Evolutionary conservation across 2,797 vertebrate species (phyloP), one percentile per base, ranked within the genome.

Genomic region (Oreochromis grahami): DNA sequence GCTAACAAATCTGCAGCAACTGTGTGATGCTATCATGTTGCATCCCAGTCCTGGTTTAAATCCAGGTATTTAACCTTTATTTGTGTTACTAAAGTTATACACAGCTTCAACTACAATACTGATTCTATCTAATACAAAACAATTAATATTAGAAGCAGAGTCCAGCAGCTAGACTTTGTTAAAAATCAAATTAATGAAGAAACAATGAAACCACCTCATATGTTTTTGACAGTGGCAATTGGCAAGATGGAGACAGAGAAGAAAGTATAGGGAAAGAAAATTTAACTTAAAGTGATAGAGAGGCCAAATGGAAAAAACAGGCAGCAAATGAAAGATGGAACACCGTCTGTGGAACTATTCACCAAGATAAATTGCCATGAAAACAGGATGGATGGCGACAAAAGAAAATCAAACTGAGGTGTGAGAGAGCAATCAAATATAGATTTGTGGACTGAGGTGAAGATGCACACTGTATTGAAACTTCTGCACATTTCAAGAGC

Each of bases 251-350:
- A 91, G 86, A n/a, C 63, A 77, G 51, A 65, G 21, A 77, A 80
- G 24, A 52, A 38, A 68, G 60, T 29, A 76, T 8, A 38, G 43
- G 24, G 58, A 87, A 65, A 88, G 78, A 87, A 88, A 91, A 91
- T 87, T 78, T 89, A 92, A 91, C 79, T 83, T 76, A 86, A 89
- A 90, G 86, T 60, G 82, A 94, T 74, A 70, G 76, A 88, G 84
- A 87, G 83, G 79, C 81, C 45, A 80, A 89, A 91, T 83, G 83
- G 10, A 74, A 91, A 91, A 91, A 92, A 52, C 85, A 83, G 81
- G 82, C 81, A 79, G 82, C 11, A 1, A 86, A 88, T 89, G 86
- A 91, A 87, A 92, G 89, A 92, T 86, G 87, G 84, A 86, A 58
- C 65, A n/a, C 43, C 7, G 6, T 81, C 86, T n/a, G 74, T 53